These are phyloP conservation scores for Drosophila borborema DNA, from an alignment of 2,888 invertebrate species.

Conservation along the genomic window DNA sequence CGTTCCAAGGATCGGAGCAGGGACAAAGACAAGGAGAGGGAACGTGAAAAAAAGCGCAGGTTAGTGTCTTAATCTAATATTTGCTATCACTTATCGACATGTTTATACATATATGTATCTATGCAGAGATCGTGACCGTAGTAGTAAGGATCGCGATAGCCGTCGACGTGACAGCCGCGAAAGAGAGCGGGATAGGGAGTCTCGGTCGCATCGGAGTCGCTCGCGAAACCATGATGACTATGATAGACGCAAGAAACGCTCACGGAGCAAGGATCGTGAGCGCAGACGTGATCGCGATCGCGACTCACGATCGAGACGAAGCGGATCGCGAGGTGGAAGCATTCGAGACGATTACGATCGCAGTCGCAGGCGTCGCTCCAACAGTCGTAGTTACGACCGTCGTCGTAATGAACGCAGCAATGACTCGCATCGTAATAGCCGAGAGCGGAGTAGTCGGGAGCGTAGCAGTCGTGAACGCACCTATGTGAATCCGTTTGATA, in stretches of 20 bases:
- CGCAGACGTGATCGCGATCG: slow-evolving; percentile 84
- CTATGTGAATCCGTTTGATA: slow-evolving; percentile 78
- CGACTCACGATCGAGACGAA: slow-evolving; percentile 86
- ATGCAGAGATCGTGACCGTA: slow-evolving; percentile 66
- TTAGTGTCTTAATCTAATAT: slow-evolving; percentile 17
- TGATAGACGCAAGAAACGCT: slow-evolving; percentile 72
- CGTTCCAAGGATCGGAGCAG: slow-evolving; percentile 68
- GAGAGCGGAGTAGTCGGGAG: slow-evolving; percentile 84
- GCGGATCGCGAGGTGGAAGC: slow-evolving; percentile 78
- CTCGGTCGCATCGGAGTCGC: slow-evolving; percentile 86
- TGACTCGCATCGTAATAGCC: slow-evolving; percentile 66
- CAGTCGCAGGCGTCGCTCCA: slow-evolving; percentile 74
- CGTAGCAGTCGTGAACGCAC: slow-evolving; percentile 85
- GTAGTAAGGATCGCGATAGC: slow-evolving; percentile 74
- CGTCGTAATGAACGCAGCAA: slow-evolving; percentile 85
- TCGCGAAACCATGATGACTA: slow-evolving; percentile 83
- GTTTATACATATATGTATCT: not conserved
- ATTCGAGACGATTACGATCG: slow-evolving; percentile 82
- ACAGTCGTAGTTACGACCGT: slow-evolving; percentile 79
- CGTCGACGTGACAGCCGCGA: slow-evolving; percentile 69
- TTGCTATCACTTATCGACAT: not conserved
- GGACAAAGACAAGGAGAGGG: slow-evolving; percentile 65
- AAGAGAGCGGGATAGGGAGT: slow-evolving; percentile 83
- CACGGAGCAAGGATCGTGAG: slow-evolving; percentile 70
- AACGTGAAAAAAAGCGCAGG: slow-evolving; percentile 75